Base-by-base conservation (phyloP, 2,888 invertebrate genomes). In the Machimus atricapillus region DNA sequence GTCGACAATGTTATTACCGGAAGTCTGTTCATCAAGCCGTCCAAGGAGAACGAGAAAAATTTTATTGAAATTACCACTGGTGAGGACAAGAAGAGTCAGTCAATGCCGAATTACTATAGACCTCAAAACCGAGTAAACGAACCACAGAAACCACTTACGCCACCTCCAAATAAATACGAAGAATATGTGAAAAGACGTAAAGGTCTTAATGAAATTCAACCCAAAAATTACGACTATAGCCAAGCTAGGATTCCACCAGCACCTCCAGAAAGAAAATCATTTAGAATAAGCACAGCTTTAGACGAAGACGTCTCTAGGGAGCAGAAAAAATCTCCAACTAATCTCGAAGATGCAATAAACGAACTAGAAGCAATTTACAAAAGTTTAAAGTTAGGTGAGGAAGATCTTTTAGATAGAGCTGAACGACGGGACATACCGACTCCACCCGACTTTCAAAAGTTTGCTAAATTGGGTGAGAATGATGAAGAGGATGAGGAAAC, bases 321-420 rank as follows among this genome's bases (percentile, higher is more conserved):
- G 14, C 31, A 43, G 23, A 93, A 95, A 89, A 96, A 96, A 91
- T 96, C 96, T 2, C 95, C 95, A 19, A 97, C 95, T 19, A 97
- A 97, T 91, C 93, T 97, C 58, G 97, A 97, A 91, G 97, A 98
- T 90, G 98, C 98, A 85, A 94, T 98, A 34, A 96, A 96, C 90
- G 98, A 98, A 92, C 92, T 98, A 86, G 98, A 98, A 93, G 96
- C 96, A n/a, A 97, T 98, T 90, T 97, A 97, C 91, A 96, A 97
- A 90, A 97, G 97, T 90, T 94, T 98, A 87, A 95, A 96, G n/a
- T 93, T 97, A 83, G 96, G 96, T 0, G 97, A 97, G 90, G 96
- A 97, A 91, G 96, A 97, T 92, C 93, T 97, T 87, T 91, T 97
- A 85, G 97, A 97, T 90, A 94, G 96, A 90, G 97, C 97, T 14